Base-by-base conservation (phyloP, 53 echinoderm and acorn worm species). In the Mesocentrotus franciscanus region DNA sequence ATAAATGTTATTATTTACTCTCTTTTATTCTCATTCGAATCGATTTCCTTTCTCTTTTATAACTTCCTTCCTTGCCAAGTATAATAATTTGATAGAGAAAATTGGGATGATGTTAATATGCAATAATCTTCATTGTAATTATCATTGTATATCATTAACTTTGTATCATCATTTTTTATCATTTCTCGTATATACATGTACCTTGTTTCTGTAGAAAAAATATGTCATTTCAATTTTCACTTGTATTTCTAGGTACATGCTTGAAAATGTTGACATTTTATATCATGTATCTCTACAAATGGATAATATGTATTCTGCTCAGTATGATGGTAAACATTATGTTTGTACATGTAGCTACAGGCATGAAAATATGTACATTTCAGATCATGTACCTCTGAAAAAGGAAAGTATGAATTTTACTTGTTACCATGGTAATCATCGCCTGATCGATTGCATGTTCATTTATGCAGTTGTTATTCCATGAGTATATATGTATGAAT, bases 71-170 rank as follows among this genome's bases (percentile, higher is more conserved):
- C 81, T 81, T 81, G 81, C 81, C 81, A 20, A 39, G 36, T 0
- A 9, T 39, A 16, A 42, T 42, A 16, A 39, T 11, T 42, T 81
- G 81, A 39, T 18, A 42, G 42, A 81, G 81, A 81, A 81, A 5
- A 81, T 81, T 16, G 17, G 3, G 36, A 18, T 18, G 8, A 81
- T 78, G 32, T 81, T 81, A 17, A 81, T 42, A 81, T 81, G 81
- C 81, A 81, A 81, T 81, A 81, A 64, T 4, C 42, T 13, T 76
- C 76, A 81, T 18, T 81, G 81, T 81, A 81, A 81, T 74, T 30
- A 74, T 30, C 32, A 74, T 34, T 39, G 81, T 81, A 36, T 81
- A 81, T 20, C 8, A 39, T 16, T 42, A 39, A 8, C 81, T 39
- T 81, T 81, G 42, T 81, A 39, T 78, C 2, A 0, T 78, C 7